Evolutionary conservation across 1,140 invertebrate species (phyloP), one percentile per base, ranked within the genome.

Genomic region (Neodiprion lecontei): DNA sequence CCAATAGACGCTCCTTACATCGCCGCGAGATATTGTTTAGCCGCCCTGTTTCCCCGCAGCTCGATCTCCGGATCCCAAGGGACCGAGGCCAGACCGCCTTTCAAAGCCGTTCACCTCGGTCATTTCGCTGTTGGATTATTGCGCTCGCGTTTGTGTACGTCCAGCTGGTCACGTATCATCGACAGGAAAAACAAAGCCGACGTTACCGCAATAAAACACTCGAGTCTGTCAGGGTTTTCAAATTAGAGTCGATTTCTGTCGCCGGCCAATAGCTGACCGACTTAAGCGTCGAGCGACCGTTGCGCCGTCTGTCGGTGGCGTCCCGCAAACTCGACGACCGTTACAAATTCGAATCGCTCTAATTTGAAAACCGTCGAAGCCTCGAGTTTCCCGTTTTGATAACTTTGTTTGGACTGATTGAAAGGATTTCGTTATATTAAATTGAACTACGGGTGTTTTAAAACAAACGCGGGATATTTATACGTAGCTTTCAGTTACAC

Each of bases 21-120:
- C 78, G 84, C 85, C 84, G 83, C 85, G 84, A 87, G 86, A 88
- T 88, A 88, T 88, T 88, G 86, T 88, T 88, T 88, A 88, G 85
- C 83, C 85, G 78, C 74, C 84, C 67, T 61, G 53, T 12, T 4
- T 14, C n/a, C 9, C 11, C 11, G 9, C 11, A 61, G 11, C 53
- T 3, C 53, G 28, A 40, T 40, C 28, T 40, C 28, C 5, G 5
- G 28, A 40, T 40, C 53, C 53, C 53, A 5, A 8, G 53, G 53
- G 53, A 61, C 11, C 11, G 9, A 9, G n/a, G 9, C 5, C n/a
- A 5, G 53, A 3, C 2, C 28, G 28, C 28, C 28, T 40, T 40
- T 40, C 28, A 40, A 40, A 40, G 28, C 28, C 28, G 28, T 1
- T 40, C 28, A 40, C 2, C 53, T 4, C 9, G 11, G 53, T 17